A percentile compares a stretch with the other conserved stretches of the same genome.
These are phyloP conservation scores for Clarias batrachus DNA, from an alignment of 2,113 vertebrate species.

Conservation along the genomic window DNA sequence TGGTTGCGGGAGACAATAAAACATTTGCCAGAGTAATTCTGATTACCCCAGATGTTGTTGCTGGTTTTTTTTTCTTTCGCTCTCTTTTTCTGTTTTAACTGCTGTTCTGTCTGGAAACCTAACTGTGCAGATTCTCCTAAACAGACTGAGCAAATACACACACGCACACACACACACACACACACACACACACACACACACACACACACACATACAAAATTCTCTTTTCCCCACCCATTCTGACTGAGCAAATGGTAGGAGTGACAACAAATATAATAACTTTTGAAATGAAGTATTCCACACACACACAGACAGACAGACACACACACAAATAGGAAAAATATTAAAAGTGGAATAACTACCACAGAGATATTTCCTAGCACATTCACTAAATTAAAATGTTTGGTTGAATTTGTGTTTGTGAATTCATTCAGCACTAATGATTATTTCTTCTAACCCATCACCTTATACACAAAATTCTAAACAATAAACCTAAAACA, in stretches of 20 bases:
- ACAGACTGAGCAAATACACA: constrained; percentile 31
- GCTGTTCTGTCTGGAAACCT: constrained; percentile 56
- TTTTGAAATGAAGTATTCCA: constrained; percentile 53
- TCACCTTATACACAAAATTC: background rate
- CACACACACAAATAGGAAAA: background rate
- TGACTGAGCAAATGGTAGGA: constrained; percentile 44
- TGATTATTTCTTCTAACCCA: background rate
- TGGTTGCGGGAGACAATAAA: constrained; percentile 53
- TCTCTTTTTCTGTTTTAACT: constrained; percentile 1
- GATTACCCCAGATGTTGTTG: constrained; percentile 58
- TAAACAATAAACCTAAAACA: background rate
- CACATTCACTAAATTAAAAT: constrained; percentile 29
- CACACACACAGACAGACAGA: background rate
- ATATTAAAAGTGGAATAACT: background rate
- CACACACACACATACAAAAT: background rate
- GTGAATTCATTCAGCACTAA: background rate
- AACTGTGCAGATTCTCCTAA: constrained; percentile 52
- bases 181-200: constrained; percentile 31
- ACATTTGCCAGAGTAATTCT: constrained; percentile 52
- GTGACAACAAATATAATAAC: constrained; percentile 52
- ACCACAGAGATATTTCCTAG: background rate
- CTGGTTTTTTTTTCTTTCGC: constrained; percentile 41
- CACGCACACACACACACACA: constrained; percentile 14
- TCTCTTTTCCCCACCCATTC: constrained; percentile 43
- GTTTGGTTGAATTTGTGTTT: background rate